These are phyloP conservation scores for Psilopogon haemacephalus DNA, from an alignment of 2,113 vertebrate species.

Conservation along the genomic window DNA sequence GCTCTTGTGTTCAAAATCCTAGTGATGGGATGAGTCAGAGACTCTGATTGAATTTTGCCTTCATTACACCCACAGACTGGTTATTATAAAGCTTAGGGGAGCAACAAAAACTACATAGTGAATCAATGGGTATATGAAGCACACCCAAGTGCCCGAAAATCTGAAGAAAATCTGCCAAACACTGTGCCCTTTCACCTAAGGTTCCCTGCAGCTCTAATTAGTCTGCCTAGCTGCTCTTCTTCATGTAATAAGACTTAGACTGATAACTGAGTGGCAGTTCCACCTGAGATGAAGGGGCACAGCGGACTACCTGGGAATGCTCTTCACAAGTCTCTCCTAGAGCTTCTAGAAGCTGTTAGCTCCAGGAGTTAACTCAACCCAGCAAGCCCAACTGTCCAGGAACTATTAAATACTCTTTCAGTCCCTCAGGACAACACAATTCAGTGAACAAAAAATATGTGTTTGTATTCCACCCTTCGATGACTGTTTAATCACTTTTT, in stretches of 20 bases:
- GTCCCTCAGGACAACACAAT: background rate
- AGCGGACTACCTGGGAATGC: background rate
- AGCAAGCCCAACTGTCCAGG: background rate
- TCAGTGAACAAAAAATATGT: background rate
- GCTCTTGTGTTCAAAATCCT: constrained; percentile 61
- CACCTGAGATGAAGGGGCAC: background rate
- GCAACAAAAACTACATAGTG: constrained; percentile 1
- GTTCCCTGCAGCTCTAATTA: background rate
- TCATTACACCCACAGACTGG: constrained; percentile 53
- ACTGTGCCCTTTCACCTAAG: background rate
- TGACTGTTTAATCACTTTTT: background rate
- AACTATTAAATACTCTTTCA: background rate
- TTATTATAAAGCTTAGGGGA: constrained; percentile 60
- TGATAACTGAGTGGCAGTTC: background rate
- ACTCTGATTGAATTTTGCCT: constrained; percentile 66
- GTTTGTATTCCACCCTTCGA: background rate
- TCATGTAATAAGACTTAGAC: background rate
- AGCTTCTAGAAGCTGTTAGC: background rate
- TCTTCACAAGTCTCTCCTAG: background rate
- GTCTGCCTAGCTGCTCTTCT: background rate
- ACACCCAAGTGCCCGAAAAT: background rate
- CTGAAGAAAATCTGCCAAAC: background rate
- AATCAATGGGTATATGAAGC: background rate
- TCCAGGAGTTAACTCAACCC: background rate
- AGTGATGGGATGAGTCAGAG: constrained; percentile 63